Conservation (phyloP, 2,113 vertebrate species). For the Noturus placidus region DNA sequence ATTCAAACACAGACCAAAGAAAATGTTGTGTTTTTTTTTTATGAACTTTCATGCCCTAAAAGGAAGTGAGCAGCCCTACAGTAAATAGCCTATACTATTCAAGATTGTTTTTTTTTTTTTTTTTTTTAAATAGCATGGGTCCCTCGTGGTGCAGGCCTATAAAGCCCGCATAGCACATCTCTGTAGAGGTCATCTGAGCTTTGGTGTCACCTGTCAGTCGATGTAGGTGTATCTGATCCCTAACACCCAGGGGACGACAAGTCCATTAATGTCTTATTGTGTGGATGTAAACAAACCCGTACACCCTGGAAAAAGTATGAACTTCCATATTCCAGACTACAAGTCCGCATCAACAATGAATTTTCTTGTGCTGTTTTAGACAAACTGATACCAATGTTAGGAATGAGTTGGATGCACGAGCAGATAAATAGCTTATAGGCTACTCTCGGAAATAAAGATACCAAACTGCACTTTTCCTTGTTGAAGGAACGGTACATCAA, state of each 20-base stretch:
- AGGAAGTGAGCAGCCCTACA: background rate
- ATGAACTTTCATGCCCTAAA: background rate
- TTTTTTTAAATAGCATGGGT: background rate
- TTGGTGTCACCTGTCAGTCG: slow-evolving; percentile 27
- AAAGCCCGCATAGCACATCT: slow-evolving; percentile 1
- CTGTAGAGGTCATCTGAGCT: slow-evolving; percentile 18
- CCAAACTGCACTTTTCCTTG: background rate
- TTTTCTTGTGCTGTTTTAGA: background rate
- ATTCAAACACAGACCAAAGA: background rate
- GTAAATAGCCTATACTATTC: background rate
- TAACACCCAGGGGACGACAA: background rate
- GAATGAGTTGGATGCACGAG: no score
- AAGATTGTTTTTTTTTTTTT: background rate
- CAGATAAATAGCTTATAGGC: background rate
- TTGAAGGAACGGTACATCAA: background rate
- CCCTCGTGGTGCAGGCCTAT: slow-evolving; percentile 23
- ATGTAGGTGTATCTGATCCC: slow-evolving; percentile 26
- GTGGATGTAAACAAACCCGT: background rate
- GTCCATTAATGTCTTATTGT: slow-evolving; percentile 16
- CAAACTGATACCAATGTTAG: background rate
- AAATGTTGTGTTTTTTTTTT: background rate
- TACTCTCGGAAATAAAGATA: background rate
- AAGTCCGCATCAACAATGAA: no score
- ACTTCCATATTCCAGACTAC: background rate
- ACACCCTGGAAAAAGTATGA: background rate